A percentile compares a stretch with the other conserved stretches of the same genome.
Evolutionary conservation across 2,797 vertebrate species (phyloP).

Genomic region (Setipinna tenuifilis): DNA sequence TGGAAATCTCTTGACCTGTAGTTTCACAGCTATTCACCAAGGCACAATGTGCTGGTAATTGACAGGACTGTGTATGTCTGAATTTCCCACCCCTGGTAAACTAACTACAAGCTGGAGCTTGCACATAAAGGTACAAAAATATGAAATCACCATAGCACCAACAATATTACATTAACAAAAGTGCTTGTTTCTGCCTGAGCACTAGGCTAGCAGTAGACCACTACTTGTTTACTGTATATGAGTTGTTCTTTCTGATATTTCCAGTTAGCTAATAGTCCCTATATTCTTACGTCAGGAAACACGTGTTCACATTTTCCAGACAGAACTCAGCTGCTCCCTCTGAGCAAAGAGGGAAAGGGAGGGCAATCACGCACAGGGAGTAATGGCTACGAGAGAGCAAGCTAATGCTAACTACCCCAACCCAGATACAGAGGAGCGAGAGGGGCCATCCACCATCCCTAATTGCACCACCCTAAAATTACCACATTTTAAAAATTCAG

Average conservation of each 20-base stretch:
- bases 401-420: slow-evolving; percentile 32
- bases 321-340: slow-evolving; percentile 35
- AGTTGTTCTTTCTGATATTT: neutral
- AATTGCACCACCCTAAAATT: slow-evolving; percentile 63
- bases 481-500: slow-evolving; percentile 63
- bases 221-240: neutral
- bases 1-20: neutral
- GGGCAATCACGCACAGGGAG: neutral
- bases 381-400: slow-evolving; percentile 14
- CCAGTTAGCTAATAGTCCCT: neutral
- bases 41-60: neutral
- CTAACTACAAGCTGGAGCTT: neutral
- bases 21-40: neutral
- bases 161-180: neutral
- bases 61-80: neutral
- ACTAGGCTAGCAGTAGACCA: neutral
- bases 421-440: slow-evolving; percentile 41
- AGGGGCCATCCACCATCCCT: slow-evolving; percentile 52
- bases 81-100: neutral
- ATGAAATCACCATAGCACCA: neutral
- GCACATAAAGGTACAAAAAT: too few species aligned
- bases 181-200: neutral
- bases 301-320: slow-evolving; percentile 34
- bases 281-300: neutral
- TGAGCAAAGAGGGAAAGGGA: slow-evolving; percentile 23